These are phyloP conservation scores for Myocastor coypus DNA, from an alignment of 2,113 vertebrate species.

Conservation along the genomic window DNA sequence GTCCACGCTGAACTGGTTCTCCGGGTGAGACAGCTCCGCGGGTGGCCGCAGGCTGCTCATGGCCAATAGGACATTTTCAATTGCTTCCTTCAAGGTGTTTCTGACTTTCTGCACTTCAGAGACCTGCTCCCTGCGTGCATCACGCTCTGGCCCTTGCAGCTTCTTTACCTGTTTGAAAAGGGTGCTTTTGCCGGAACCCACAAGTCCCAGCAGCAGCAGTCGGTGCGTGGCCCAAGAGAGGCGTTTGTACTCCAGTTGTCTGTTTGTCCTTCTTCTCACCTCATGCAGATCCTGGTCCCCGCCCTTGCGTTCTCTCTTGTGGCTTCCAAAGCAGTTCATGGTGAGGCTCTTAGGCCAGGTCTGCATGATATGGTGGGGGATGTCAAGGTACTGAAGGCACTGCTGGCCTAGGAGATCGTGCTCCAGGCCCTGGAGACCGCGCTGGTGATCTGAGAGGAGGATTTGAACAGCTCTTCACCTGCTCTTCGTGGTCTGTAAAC, in stretches of 20 bases:
- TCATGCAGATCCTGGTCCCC: too few species aligned
- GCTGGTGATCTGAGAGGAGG: not conserved
- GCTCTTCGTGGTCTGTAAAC: not conserved
- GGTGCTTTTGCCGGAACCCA: not conserved
- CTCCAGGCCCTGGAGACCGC: too few species aligned
- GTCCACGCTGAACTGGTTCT: constrained; percentile 95
- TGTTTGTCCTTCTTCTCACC: too few species aligned
- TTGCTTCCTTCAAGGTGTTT: constrained; percentile 99
- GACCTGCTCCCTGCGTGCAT: constrained; percentile 92
- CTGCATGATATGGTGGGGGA: too few species aligned
- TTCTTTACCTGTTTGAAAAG: not conserved
- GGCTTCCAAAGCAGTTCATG: too few species aligned
- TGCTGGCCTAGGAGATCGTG: too few species aligned
- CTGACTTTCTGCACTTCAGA: constrained; percentile 98
- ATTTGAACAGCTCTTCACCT: not conserved
- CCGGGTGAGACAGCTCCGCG: constrained; percentile 93
- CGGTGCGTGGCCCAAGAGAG: not conserved
- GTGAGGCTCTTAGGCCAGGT: too few species aligned
- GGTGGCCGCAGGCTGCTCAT: constrained; percentile 96
- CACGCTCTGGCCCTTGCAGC: not conserved
- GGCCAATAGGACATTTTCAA: constrained; percentile 97
- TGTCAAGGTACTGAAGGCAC: too few species aligned
- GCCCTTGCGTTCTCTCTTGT: too few species aligned
- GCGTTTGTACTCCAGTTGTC: too few species aligned
- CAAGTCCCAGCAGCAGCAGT: not conserved